Base-by-base conservation (phyloP, 2,113 vertebrate species). In the Ciconia maguari region DNA sequence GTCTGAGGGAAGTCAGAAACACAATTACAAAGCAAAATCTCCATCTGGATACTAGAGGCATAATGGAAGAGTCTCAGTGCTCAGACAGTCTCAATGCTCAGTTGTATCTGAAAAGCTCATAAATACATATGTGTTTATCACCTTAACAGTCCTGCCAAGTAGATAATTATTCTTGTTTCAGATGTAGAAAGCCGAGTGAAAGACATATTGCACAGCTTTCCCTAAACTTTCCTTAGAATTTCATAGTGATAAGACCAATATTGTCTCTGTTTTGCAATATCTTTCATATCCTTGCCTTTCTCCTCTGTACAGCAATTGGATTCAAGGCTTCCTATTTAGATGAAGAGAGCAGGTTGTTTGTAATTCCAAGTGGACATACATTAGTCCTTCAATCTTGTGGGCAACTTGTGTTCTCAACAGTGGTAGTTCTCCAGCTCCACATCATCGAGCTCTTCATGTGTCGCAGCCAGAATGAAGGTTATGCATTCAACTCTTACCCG, bases 401-500 rank as follows among this genome's bases (percentile, higher is more conserved):
- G 29, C 11, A 70, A 52, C 51, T 54, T 54, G 30, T 16, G 42
- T 22, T 51, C 24, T 55, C n/a, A 60, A 4, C 48, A 65, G 49
- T 4, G 6, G 16, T 7, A 44, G 8, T 4, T 13, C 36, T 74
- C 44, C 54, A 76, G 34, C 61, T 29, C 57, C 29, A 42, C 18
- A 54, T 38, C 42, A 84, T 21, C 11, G 10, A 81, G 25, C 38
- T 90, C 19, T 61, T 83, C 30, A 25, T 0, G 4, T 14, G 27
- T 22, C 18, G 7, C n/a, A 68, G 34, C 10, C 68, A 69, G 62
- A 91, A 93, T 1, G 7, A 42, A 87, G 8, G 38, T 55, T 54
- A 52, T 8, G 6, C 2, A 52, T 36, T 58, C 65, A 9, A 11
- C n/a, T 81, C 24, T 49, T 14, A 80, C 1, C 19, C 0, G 0